Base-by-base conservation (phyloP, 2,888 invertebrate species). In the Tenodera sinensis region DNA sequence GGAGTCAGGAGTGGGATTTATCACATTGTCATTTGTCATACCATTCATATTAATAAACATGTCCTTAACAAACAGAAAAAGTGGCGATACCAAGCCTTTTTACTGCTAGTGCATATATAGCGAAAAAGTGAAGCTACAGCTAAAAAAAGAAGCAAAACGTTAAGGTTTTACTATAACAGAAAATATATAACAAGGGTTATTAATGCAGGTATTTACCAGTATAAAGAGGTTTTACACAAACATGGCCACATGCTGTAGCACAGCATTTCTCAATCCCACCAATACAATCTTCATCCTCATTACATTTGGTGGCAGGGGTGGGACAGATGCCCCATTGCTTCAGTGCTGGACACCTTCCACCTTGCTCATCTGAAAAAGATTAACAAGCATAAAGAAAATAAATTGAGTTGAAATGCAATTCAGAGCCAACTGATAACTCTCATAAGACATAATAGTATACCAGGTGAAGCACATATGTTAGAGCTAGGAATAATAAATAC, bases 241-340 rank as follows among this genome's bases (percentile, higher is more conserved):
- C 93, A 28, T 91, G 90, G 14, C 96, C 96, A 92, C 97, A 96
- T 0, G 95, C 94, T 28, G 96, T 96, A 89, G 93, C 94, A 92
- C 97, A 97, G 93, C 96, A 97, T 89, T 95, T 94, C 25, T 87
- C 87, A 91, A 95, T 95, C 87, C 95, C 93, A 4, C 91, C 92
- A 92, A 94, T 94, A 92, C 96, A 96, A 87, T 96, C 95, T 88
- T 94, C 94, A 91, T 96, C 96, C 83, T 94, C 93, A 71, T 92
- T 93, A 93, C 96, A 96, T 12, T 94, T 94, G 71, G 95, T 94
- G 85, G 95, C 94, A 84, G 95, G 94, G 0, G 96, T 25, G 6
- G 89, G 96, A 90, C 96, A 96, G 27, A 92, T 90, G 85, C 92
- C 93, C 90, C 93, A 92, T 90, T 93, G 93, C 71, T 91, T 91